Percentiles rank a stretch among this genome's conserved stretches.
Conservation (phyloP, 1,140 invertebrate genomes). For the Drosophila varians region DNA sequence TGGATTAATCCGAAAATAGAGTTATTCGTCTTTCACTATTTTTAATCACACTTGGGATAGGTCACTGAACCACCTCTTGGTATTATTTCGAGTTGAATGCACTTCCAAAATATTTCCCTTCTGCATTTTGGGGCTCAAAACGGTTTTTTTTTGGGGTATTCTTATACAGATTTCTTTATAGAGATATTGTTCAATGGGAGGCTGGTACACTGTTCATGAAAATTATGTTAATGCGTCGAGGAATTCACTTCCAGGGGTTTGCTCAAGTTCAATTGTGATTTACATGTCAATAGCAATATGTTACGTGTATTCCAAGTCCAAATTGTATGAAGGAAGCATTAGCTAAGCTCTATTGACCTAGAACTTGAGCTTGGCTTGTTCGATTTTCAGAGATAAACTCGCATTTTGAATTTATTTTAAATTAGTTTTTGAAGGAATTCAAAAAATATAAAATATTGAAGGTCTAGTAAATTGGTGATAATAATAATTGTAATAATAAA, state of each 20-base stretch:
- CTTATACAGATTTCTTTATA: slow-evolving; percentile 9
- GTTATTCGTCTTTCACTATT: slow-evolving; percentile 12
- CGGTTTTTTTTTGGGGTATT: slow-evolving; percentile 27
- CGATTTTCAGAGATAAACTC: slow-evolving; percentile 28
- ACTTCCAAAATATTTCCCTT: slow-evolving; percentile 36
- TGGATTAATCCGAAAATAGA: slow-evolving; percentile 34
- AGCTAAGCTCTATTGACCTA: slow-evolving; percentile 57
- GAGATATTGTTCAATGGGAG: slow-evolving; percentile 33
- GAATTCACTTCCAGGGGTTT: slow-evolving; percentile 51
- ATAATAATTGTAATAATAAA: too few relatives aligned
- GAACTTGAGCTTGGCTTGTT: slow-evolving; percentile 62
- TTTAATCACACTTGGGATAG: slow-evolving; percentile 53
- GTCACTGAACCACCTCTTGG: slow-evolving; percentile 49
- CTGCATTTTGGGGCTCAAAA: slow-evolving; percentile 8
- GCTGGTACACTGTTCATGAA: slow-evolving; percentile 49
- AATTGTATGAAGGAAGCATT: slow-evolving; percentile 63
- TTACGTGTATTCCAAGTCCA: slow-evolving; percentile 28
- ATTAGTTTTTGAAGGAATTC: neutral
- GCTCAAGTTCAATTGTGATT: slow-evolving; percentile 48
- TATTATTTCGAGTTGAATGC: slow-evolving; percentile 34
- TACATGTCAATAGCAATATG: slow-evolving; percentile 40
- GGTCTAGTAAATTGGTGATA: too few relatives aligned
- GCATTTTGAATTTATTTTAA: slow-evolving; percentile 5
- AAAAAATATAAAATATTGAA: neutral
- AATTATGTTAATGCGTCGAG: slow-evolving; percentile 34